Evolutionary conservation across 2,888 invertebrate species (phyloP).

Genomic region (Archaeoteleia sp.): DNA sequence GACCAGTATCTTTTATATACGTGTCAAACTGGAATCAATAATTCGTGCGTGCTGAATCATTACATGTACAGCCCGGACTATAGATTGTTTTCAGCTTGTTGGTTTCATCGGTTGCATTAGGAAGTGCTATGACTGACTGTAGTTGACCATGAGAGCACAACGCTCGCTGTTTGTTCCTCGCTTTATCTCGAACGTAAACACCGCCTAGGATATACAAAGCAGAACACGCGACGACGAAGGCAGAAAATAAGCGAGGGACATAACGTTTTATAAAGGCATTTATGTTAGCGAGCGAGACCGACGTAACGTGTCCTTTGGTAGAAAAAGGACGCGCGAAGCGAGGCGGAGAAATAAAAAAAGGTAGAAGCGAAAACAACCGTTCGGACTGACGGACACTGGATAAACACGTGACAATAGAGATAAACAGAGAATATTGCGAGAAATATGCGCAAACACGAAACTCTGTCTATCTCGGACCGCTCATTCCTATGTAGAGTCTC

Average conservation of each 20-base stretch:
- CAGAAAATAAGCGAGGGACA: slow-evolving; percentile 51
- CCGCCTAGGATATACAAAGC: slow-evolving; percentile 62
- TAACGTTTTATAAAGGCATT: slow-evolving; percentile 54
- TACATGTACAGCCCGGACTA: slow-evolving; percentile 50
- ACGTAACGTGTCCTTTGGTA: slow-evolving; percentile 43
- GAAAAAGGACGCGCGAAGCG: slow-evolving; percentile 51
- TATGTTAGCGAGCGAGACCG: slow-evolving; percentile 45
- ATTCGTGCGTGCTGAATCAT: background rate
- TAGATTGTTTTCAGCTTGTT: slow-evolving; percentile 54
- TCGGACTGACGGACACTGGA: slow-evolving; percentile 66
- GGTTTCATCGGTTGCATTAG: slow-evolving; percentile 37
- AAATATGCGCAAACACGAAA: slow-evolving; percentile 71
- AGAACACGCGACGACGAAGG: slow-evolving; percentile 48
- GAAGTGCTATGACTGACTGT: slow-evolving; percentile 52
- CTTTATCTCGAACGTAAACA: slow-evolving; percentile 73
- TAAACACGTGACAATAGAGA: slow-evolving; percentile 73
- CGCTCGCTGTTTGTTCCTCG: slow-evolving; percentile 68
- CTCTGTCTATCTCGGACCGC: slow-evolving; percentile 59
- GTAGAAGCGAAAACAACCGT: slow-evolving; percentile 51
- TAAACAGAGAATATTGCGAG: slow-evolving; percentile 72
- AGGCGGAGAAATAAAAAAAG: slow-evolving; percentile 44
- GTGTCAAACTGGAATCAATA: background rate
- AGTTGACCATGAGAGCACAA: slow-evolving; percentile 53
- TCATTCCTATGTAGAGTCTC: slow-evolving; percentile 56
- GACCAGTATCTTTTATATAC: no score